Percentiles rank a stretch among this genome's conserved stretches.
phyloP scores from a whole-genome alignment of 2,888 invertebrate species.

The Noctua janthina region DNA sequence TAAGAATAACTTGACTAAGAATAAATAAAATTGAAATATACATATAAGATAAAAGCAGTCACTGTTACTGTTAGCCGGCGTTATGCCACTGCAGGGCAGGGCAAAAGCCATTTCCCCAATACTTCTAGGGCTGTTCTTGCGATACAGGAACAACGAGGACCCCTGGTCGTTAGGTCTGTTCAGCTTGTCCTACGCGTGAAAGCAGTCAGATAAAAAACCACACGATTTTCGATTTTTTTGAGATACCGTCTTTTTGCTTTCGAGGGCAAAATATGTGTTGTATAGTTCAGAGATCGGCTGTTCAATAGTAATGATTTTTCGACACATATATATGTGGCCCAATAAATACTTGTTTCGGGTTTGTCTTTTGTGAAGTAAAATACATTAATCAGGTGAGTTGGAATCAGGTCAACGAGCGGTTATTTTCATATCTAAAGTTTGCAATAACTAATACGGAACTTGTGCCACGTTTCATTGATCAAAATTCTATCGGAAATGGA shows the following conservation, averaged over 20 bases:
- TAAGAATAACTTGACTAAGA: too few relatives aligned
- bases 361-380: constrained; percentile 38
- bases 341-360: constrained; percentile 44
- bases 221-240: background rate
- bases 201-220: background rate
- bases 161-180: background rate
- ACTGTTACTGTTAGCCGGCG: background rate
- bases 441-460: constrained; percentile 13
- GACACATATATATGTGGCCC: constrained; percentile 29
- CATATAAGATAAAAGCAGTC: background rate
- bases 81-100: background rate
- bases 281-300: constrained; percentile 31
- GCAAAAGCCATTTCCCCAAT: background rate
- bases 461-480: background rate
- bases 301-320: constrained; percentile 50
- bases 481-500: background rate
- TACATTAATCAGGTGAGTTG: constrained; percentile 52
- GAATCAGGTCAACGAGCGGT: constrained; percentile 41
- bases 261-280: constrained; percentile 1
- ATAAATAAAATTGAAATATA: too few relatives aligned
- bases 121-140: background rate
- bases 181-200: background rate
- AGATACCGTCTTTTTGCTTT: background rate
- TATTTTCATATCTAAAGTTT: constrained; percentile 20
- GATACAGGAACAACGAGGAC: background rate